Evolutionary conservation across 2,797 vertebrate species (phyloP).

Genomic region (Menidia menidia): DNA sequence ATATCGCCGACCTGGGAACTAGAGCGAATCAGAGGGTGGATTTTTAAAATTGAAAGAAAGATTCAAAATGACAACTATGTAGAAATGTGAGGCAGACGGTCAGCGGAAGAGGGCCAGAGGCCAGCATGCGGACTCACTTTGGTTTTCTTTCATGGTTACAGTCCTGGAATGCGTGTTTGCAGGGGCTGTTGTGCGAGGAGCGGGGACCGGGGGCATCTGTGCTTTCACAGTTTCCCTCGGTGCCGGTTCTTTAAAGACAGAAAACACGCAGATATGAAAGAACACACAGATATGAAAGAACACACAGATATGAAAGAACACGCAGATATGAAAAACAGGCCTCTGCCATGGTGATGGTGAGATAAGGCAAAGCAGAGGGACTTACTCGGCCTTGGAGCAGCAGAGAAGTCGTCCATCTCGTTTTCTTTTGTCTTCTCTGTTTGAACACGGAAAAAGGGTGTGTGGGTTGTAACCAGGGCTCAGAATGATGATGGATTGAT

Average conservation of each 20-base stretch:
- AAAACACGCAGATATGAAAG: not conserved
- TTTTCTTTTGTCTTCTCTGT: constrained; percentile 28
- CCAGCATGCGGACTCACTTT: constrained; percentile 52
- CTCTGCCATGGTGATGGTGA: too few species aligned
- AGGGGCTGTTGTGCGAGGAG: not conserved
- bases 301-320: too few species aligned
- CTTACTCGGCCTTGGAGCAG: constrained; percentile 31
- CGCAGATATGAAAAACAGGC: too few species aligned
- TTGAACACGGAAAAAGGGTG: constrained; percentile 57
- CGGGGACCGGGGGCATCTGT: constrained; percentile 28
- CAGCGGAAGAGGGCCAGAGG: not conserved
- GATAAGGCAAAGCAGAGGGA: not conserved
- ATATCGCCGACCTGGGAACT: constrained; percentile 41
- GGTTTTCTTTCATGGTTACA: not conserved
- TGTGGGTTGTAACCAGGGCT: constrained; percentile 19
- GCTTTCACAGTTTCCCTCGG: constrained; percentile 47
- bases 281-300: too few species aligned
- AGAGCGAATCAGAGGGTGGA: not conserved
- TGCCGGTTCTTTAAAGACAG: constrained; percentile 23
- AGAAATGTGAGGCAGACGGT: not conserved
- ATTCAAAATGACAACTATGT: not conserved
- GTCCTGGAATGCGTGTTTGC: not conserved
- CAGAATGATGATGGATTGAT: not conserved
- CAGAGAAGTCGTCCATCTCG: not conserved
- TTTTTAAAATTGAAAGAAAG: not conserved